Evolutionary conservation across 1,140 invertebrate genomes (phyloP).

Genomic region (Pseudomyrmex cubaensis): DNA sequence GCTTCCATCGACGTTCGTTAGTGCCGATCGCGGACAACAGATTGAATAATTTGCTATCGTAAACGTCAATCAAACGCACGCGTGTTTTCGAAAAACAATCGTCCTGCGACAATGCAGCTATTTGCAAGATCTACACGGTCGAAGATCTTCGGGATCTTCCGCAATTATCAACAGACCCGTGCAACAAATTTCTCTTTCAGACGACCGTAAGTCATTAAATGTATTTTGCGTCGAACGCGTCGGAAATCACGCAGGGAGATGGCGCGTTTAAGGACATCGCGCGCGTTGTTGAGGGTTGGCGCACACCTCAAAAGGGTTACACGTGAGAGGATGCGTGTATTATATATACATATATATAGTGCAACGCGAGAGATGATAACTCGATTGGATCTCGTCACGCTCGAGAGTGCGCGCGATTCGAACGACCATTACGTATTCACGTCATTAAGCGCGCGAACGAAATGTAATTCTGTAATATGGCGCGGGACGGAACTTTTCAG

Average conservation of each 20-base stretch:
- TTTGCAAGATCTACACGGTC: too few species aligned
- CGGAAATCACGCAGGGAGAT: slow-evolving; percentile 18
- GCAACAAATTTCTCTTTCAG: neutral
- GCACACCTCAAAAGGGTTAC: neutral
- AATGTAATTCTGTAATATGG: slow-evolving; percentile 67
- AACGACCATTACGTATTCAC: slow-evolving; percentile 66
- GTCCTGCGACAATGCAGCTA: too few species aligned
- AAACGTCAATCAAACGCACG: too few species aligned
- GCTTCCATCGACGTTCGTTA: too few species aligned
- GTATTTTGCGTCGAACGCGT: slow-evolving; percentile 21
- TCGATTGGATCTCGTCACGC: slow-evolving; percentile 68
- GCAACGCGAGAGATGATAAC: slow-evolving; percentile 60
- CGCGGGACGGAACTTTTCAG: slow-evolving; percentile 63
- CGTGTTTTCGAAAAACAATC: too few species aligned
- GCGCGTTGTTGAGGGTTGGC: neutral
- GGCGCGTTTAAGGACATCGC: slow-evolving; percentile 18
- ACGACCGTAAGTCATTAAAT: neutral
- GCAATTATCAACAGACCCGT: too few species aligned
- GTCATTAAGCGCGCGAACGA: slow-evolving; percentile 62
- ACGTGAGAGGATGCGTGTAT: neutral
- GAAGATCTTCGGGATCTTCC: too few species aligned
- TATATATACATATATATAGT: neutral
- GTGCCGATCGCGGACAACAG: too few species aligned
- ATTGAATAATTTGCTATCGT: too few species aligned
- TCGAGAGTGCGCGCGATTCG: slow-evolving; percentile 49